phyloP scores from a whole-genome alignment of 2,113 vertebrate species.

The Macrotis lagotis region DNA sequence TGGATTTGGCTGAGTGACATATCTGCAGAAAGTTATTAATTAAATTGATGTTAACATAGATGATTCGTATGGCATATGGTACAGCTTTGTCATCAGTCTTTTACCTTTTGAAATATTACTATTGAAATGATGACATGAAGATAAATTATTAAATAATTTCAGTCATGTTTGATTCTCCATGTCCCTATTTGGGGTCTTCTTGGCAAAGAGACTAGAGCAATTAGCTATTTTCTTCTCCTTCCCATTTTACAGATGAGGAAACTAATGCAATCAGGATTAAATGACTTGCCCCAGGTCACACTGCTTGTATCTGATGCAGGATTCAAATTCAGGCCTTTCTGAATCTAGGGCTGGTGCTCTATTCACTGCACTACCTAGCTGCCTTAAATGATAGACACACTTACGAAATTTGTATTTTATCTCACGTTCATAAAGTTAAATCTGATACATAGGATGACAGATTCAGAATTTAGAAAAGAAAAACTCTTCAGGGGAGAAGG shows the following conservation, averaged over 20 bases:
- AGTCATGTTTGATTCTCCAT: background rate
- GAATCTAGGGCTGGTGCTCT: background rate
- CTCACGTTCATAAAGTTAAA: background rate
- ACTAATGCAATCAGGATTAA: background rate
- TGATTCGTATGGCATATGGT: background rate
- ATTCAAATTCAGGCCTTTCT: background rate
- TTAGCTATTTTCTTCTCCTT: background rate
- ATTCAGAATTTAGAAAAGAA: background rate
- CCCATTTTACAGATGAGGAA: background rate
- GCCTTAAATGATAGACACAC: background rate
- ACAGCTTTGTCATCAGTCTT: background rate
- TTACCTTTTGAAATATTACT: background rate
- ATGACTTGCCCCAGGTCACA: background rate
- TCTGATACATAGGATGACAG: background rate
- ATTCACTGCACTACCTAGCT: background rate
- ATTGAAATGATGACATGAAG: background rate
- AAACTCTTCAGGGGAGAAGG: background rate
- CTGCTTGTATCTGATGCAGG: background rate
- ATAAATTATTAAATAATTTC: background rate
- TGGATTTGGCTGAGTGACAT: background rate
- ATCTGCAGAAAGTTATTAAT: background rate
- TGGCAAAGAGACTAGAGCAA: background rate
- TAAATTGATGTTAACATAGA: background rate
- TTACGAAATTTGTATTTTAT: background rate
- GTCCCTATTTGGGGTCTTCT: background rate